These are phyloP conservation scores for Embidobia sp. DNA, from an alignment of 2,888 invertebrate species.

Conservation along the genomic window DNA sequence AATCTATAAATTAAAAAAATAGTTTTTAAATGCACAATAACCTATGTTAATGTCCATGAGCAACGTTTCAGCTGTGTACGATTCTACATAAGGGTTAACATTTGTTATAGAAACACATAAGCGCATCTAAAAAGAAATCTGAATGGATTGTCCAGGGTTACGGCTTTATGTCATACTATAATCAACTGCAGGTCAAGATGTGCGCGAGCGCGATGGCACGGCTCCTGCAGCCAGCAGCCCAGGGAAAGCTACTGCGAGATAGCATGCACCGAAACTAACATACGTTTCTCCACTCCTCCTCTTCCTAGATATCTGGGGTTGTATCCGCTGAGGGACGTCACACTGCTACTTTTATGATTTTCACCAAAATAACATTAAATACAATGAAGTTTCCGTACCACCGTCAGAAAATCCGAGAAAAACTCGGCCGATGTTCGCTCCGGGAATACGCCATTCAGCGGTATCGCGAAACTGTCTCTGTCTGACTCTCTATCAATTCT, in stretches of 20 bases:
- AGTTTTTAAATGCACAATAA: too few species aligned
- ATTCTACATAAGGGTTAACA: too few species aligned
- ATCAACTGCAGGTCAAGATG: slow-evolving; percentile 59
- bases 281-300: slow-evolving; percentile 31
- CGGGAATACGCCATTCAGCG: too few species aligned
- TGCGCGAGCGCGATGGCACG: slow-evolving; percentile 68
- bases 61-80: too few species aligned
- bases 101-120: background rate
- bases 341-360: slow-evolving; percentile 41
- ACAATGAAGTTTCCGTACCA: too few species aligned
- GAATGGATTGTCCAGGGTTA: slow-evolving; percentile 51
- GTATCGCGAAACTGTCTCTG: too few species aligned
- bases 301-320: slow-evolving; percentile 71
- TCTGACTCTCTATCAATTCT: too few species aligned
- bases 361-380: slow-evolving; percentile 19
- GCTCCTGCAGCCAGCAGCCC: slow-evolving; percentile 69
- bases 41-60: too few species aligned
- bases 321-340: slow-evolving; percentile 37
- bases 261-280: slow-evolving; percentile 35
- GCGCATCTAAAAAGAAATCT: slow-evolving; percentile 21
- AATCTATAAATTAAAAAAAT: too few species aligned
- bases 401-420: too few species aligned
- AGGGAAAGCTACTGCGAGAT: slow-evolving; percentile 63
- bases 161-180: slow-evolving; percentile 46
- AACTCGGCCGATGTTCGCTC: too few species aligned